Conservation (phyloP, 2,113 vertebrate species). For the Rhea americana region DNA sequence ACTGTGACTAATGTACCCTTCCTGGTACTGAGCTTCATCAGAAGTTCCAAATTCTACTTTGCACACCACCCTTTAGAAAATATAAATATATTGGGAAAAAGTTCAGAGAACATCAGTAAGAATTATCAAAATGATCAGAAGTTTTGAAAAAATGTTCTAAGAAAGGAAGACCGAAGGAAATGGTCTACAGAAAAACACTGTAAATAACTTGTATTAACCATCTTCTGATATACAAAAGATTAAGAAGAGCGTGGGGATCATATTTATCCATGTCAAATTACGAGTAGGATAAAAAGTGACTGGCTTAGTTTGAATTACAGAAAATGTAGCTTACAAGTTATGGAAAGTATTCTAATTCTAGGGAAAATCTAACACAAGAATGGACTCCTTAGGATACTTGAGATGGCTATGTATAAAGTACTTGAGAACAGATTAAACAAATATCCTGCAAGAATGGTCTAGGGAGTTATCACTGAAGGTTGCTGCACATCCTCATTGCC, state of each 20-base stretch:
- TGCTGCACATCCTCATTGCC: not conserved
- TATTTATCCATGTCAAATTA: not conserved
- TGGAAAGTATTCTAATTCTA: not conserved
- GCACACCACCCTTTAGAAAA: not conserved
- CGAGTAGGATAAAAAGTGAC: not conserved
- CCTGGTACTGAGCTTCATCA: not conserved
- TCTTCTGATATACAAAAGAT: not conserved
- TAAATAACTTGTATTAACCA: not conserved
- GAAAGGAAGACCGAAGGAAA: not conserved
- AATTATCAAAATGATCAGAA: not conserved
- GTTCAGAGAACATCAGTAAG: not conserved
- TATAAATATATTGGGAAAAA: not conserved
- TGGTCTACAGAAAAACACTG: not conserved
- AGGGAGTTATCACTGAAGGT: not conserved
- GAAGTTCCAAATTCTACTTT: not conserved
- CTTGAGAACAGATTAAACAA: not conserved
- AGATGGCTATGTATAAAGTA: not conserved
- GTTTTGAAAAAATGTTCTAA: not conserved
- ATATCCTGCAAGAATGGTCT: not conserved
- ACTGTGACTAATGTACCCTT: not conserved
- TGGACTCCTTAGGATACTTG: not conserved
- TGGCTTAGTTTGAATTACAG: not conserved
- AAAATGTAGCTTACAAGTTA: not conserved
- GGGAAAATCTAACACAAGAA: not conserved
- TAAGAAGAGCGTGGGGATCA: not conserved